Conservation (phyloP, 1,140 invertebrate species). For the Lordiphosa stackelbergi region DNA sequence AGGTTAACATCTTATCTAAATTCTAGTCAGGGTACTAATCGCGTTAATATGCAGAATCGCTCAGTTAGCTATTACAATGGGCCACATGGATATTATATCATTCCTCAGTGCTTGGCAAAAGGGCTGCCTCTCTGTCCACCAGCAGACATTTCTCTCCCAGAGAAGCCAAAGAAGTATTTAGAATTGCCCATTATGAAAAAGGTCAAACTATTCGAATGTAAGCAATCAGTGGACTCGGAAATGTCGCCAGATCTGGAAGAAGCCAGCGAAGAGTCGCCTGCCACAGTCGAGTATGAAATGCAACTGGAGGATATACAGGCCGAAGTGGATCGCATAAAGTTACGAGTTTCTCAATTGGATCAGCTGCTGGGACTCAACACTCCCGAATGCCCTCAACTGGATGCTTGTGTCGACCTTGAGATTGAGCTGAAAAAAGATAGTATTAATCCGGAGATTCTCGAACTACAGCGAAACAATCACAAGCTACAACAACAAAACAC, state of each 20-base stretch:
- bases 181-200: background rate
- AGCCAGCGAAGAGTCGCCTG: background rate
- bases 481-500: conserved; percentile 26
- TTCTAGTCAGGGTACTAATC: no score
- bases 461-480: conserved; percentile 17
- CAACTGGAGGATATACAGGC: conserved; percentile 14
- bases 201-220: conserved; percentile 2
- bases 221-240: background rate
- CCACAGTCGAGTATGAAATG: background rate
- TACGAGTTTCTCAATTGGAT: conserved; percentile 10
- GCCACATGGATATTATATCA: background rate
- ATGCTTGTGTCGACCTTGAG: conserved; percentile 12
- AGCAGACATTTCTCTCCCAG: background rate
- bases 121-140: conserved; percentile 22
- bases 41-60: no score
- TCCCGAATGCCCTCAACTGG: conserved; percentile 16
- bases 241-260: background rate
- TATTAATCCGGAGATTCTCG: conserved; percentile 12
- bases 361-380: background rate
- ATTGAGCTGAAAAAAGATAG: conserved; percentile 6
- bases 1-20: no score
- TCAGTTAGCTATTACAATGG: no score
- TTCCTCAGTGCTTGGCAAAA: conserved; percentile 4
- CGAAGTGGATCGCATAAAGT: conserved; percentile 14
- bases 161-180: background rate